Evolutionary conservation across 2,113 vertebrate species (phyloP).

Genomic region (Otus sunia): DNA sequence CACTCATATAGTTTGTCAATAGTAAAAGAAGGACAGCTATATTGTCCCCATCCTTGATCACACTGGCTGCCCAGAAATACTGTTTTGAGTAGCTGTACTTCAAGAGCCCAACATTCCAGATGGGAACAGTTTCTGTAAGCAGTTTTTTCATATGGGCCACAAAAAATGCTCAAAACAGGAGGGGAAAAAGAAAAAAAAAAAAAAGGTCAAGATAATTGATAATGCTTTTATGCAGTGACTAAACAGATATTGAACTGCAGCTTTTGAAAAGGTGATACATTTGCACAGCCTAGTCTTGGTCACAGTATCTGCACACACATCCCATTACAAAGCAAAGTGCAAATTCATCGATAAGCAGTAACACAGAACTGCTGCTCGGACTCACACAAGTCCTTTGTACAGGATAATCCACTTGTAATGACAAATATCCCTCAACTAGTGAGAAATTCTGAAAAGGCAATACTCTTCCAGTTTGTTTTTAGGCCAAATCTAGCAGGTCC

Average conservation of each 20-base stretch:
- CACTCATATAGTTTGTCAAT: neutral
- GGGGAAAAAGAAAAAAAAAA: fast-evolving
- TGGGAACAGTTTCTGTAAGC: neutral
- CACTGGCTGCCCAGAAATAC: neutral
- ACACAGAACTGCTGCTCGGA: neutral
- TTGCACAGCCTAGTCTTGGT: neutral
- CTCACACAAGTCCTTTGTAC: neutral
- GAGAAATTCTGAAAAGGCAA: neutral
- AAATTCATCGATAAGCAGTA: neutral
- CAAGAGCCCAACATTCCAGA: neutral
- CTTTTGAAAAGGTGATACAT: neutral
- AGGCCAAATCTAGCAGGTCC: neutral
- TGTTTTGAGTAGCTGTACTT: neutral
- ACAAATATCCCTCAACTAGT: neutral
- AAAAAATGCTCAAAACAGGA: neutral
- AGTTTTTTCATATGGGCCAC: neutral
- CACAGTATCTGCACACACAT: neutral
- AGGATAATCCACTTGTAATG: neutral
- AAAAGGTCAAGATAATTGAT: neutral
- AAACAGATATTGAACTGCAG: neutral
- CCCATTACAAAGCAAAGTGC: neutral
- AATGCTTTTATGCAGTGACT: neutral
- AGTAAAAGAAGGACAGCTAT: neutral
- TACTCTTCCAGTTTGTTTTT: neutral
- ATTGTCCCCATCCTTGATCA: neutral